Evolutionary conservation across 1,140 invertebrate genomes (phyloP), one percentile per base, ranked within the genome.

Genomic region (Drosophila paulistorum): DNA sequence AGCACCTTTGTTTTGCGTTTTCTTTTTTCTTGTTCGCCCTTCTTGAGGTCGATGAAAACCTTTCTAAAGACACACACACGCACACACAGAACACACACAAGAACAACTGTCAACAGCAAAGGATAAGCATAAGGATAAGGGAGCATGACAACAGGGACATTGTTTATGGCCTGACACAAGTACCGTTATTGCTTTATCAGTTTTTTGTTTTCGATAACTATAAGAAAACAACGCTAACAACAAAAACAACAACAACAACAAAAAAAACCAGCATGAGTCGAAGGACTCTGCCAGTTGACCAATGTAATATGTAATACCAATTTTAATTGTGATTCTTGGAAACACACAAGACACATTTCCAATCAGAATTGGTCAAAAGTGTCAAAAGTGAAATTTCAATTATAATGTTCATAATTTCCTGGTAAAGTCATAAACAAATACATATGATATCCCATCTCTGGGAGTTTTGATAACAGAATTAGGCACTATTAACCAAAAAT

Each of bases 151-250:
- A 26, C 64, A n/a, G 51, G 30, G 41, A 33, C 67, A 68, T 75
- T 78, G 67, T 78, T 75, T 75, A 78, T 67, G 68, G 62, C 39
- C 75, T 74, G 67, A 61, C 64, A 74, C 59, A 71, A 55, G 72
- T 71, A 64, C 76, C 76, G 72, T 78, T 78, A 75, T 78, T 68
- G 20, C 64, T 71, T 78, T 78, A 78, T 78, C 72, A 78, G 60
- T 63, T 7, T 20, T 45, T 70, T 57, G 17, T 62, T 23, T 23
- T 23, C 45, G 51, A 54, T 65, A 59, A 33, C 61, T 11, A 48
- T 64, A n/a, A 30, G 23, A 20, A 58, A 30, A 7, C 30, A 30
- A 30, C 30, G 30, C 1, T 6, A 30, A 6, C 30, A 1, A 1
- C 30, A 30, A 30, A 3, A 5, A 30, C 26, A 30, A 30, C 3